These are phyloP conservation scores for Berghia stephanieae DNA, from an alignment of 1,140 invertebrate genomes.

Conservation along the genomic window DNA sequence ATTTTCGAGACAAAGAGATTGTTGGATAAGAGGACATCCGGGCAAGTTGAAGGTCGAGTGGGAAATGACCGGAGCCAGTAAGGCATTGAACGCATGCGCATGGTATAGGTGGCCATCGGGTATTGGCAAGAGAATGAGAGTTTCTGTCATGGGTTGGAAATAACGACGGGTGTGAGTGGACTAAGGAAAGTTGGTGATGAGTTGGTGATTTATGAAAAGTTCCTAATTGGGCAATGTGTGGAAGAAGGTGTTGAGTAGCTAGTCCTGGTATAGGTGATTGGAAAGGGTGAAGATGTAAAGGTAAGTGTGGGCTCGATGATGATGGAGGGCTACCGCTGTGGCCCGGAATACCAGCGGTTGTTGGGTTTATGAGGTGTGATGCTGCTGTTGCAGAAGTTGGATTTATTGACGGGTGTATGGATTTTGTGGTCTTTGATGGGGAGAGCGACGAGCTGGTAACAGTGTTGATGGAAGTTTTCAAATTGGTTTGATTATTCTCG, in stretches of 20 bases:
- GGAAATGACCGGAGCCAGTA: neutral
- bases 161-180: neutral
- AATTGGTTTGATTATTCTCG: no score
- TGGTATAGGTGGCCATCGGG: constrained; percentile 8
- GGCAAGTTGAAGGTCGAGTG: constrained; percentile 11
- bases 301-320: neutral
- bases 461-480: no score
- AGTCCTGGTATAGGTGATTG: constrained; percentile 15
- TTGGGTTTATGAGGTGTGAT: neutral
- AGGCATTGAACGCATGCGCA: constrained; percentile 31
- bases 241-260: neutral
- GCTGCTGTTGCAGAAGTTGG: neutral
- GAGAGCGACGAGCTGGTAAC: no score
- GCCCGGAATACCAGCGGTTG: neutral
- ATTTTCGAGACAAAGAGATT: no score
- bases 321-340: neutral
- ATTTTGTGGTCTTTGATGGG: no score
- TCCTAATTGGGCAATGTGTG: neutral
- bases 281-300: neutral
- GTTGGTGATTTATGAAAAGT: neutral
- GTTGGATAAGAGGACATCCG: no score
- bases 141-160: neutral
- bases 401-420: no score
- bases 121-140: neutral
- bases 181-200: neutral